Percentiles rank a stretch among this genome's conserved stretches.
phyloP scores from a whole-genome alignment of 2,113 vertebrate species.

The Neolamprologus falcicula region DNA sequence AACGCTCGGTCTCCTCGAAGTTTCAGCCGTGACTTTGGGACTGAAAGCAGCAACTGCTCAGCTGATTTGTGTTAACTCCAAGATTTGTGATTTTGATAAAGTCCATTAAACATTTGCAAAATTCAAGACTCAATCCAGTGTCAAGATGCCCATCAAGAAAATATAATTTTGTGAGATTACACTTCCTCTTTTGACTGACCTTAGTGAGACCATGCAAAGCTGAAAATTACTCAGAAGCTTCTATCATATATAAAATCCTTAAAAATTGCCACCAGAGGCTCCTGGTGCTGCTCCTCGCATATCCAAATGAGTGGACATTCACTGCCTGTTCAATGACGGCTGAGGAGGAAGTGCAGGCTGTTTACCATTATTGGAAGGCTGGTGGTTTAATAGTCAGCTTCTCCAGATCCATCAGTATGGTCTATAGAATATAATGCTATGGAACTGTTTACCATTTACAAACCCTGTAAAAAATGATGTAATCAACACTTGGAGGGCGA shows the following conservation, averaged over 20 bases:
- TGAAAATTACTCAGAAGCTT: not conserved
- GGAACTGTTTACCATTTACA: not conserved
- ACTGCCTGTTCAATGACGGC: not conserved
- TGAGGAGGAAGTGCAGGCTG: not conserved
- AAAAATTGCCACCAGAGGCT: not conserved
- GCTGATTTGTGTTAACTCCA: fast-evolving
- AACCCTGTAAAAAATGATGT: not conserved
- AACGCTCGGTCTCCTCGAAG: no score
- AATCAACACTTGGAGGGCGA: not conserved
- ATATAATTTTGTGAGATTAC: not conserved
- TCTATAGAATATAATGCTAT: not conserved
- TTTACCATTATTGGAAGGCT: not conserved
- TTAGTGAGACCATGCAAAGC: not conserved
- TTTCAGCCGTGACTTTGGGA: no score
- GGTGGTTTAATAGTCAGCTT: not conserved
- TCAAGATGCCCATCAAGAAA: not conserved
- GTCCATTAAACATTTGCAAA: not conserved
- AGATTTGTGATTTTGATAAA: not conserved
- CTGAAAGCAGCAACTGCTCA: no score
- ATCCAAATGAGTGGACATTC: not conserved
- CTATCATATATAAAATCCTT: fast-evolving
- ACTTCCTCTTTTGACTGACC: not conserved
- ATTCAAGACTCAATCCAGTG: not conserved
- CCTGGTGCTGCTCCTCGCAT: fast-evolving
- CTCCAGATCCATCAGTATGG: not conserved